Conservation (phyloP, 2,888 invertebrate species). For the Paralinhomoeus sp. region DNA sequence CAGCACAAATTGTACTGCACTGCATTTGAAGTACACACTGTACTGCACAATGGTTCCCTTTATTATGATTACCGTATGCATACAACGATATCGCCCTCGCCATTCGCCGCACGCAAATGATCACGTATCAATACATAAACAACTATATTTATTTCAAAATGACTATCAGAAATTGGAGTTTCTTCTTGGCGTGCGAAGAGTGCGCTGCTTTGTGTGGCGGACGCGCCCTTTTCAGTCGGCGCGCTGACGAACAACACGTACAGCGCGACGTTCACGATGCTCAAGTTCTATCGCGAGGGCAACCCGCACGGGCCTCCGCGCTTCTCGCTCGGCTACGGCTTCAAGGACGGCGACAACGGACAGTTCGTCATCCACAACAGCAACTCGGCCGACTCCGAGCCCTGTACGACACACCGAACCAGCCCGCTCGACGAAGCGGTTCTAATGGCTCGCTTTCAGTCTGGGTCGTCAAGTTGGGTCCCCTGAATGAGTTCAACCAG, state of each 20-base stretch:
- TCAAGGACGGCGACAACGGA: slow-evolving; percentile 25
- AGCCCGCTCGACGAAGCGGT: too few relatives aligned
- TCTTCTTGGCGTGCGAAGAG: neutral
- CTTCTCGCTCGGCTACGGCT: slow-evolving; percentile 25
- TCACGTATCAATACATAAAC: too few relatives aligned
- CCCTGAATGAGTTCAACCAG: slow-evolving; percentile 26
- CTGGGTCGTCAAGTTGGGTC: slow-evolving; percentile 27
- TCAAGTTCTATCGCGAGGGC: slow-evolving; percentile 26
- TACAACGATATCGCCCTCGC: too few relatives aligned
- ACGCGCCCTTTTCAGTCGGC: slow-evolving; percentile 21
- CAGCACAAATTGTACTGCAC: too few relatives aligned
- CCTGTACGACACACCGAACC: slow-evolving; percentile 11
- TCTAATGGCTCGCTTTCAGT: slow-evolving; percentile 12
- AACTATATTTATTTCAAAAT: too few relatives aligned
- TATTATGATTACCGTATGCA: too few relatives aligned
- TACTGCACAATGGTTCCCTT: too few relatives aligned
- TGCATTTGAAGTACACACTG: too few relatives aligned
- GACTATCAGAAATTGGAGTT: neutral
- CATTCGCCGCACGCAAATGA: too few relatives aligned
- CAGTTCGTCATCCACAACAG: slow-evolving; percentile 24
- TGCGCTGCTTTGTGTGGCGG: neutral
- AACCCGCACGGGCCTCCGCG: slow-evolving; percentile 25
- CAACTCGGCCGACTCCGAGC: slow-evolving; percentile 25
- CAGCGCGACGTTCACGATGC: slow-evolving; percentile 24
- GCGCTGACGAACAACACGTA: slow-evolving; percentile 26